Conservation (phyloP, 2,113 vertebrate species). For the Clarias magur region DNA sequence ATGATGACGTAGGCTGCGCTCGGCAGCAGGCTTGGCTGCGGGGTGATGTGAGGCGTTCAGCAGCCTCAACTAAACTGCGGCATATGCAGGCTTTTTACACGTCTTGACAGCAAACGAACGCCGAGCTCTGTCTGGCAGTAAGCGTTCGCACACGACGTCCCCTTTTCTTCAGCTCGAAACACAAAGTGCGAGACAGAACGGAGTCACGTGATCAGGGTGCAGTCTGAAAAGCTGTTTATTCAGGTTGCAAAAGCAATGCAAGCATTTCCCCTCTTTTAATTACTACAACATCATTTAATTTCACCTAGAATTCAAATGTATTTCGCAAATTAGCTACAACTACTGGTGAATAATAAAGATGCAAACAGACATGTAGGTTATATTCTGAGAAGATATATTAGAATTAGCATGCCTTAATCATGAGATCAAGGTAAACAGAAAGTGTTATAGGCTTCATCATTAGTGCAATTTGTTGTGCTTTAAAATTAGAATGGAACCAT, state of each 20-base stretch:
- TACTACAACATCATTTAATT: background rate
- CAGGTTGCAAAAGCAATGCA: background rate
- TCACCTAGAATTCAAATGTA: background rate
- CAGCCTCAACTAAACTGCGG: background rate
- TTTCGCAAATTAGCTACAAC: background rate
- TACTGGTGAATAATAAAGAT: background rate
- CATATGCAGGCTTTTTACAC: background rate
- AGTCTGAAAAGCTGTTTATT: slow-evolving; percentile 4
- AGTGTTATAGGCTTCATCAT: background rate
- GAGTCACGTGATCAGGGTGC: slow-evolving; percentile 32
- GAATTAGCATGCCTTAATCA: background rate
- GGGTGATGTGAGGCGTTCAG: background rate
- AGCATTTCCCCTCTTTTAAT: background rate
- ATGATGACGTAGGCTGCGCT: slow-evolving; percentile 27
- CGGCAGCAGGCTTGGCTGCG: background rate
- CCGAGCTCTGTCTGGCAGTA: background rate
- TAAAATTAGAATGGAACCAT: background rate
- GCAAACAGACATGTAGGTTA: background rate
- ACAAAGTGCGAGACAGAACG: background rate
- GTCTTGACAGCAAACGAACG: background rate
- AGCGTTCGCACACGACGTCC: slow-evolving; percentile 11
- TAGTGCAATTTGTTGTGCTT: slow-evolving; percentile 5
- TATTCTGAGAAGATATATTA: background rate
- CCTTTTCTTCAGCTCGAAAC: background rate
- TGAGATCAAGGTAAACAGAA: background rate